Percentiles rank a stretch among this genome's conserved stretches.
Evolutionary conservation across 2,888 invertebrate species (phyloP).

Genomic region (Mythimna lalbum): DNA sequence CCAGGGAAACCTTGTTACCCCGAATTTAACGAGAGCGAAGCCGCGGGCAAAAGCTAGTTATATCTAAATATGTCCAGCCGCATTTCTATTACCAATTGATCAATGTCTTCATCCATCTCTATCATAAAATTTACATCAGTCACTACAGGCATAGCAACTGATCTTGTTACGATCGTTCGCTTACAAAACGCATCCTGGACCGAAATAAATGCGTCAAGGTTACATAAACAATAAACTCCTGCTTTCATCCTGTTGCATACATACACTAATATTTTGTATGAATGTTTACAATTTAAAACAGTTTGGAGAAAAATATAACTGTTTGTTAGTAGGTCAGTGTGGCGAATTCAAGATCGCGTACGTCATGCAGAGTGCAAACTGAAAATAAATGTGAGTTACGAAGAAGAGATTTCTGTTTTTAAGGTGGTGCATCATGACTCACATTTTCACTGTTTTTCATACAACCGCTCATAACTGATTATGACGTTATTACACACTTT

Average conservation of each 20-base stretch:
- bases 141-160: constrained; percentile 13
- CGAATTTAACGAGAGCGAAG: too few species aligned
- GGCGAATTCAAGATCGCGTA: constrained; percentile 11
- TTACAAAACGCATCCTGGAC: constrained; percentile 47
- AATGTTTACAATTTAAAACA: constrained; percentile 14
- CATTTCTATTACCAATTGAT: neutral
- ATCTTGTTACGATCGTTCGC: constrained; percentile 13
- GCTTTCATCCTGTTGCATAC: constrained; percentile 32
- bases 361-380: constrained; percentile 5
- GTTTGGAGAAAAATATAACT: constrained; percentile 19
- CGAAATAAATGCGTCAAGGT: constrained; percentile 47
- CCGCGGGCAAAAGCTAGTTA: too few species aligned
- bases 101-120: constrained; percentile 20
- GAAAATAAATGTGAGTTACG: neutral
- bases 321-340: constrained; percentile 18
- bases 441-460: too few species aligned
- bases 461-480: too few species aligned
- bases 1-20: too few species aligned
- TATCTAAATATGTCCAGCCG: too few species aligned
- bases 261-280: constrained; percentile 40
- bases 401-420: constrained; percentile 3
- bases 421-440: too few species aligned
- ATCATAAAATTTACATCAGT: constrained; percentile 14
- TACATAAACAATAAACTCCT: constrained; percentile 34
- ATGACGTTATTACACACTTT: too few species aligned